Base-by-base conservation (phyloP, 2,888 invertebrate species). In the Holacanthella duospinosa region DNA sequence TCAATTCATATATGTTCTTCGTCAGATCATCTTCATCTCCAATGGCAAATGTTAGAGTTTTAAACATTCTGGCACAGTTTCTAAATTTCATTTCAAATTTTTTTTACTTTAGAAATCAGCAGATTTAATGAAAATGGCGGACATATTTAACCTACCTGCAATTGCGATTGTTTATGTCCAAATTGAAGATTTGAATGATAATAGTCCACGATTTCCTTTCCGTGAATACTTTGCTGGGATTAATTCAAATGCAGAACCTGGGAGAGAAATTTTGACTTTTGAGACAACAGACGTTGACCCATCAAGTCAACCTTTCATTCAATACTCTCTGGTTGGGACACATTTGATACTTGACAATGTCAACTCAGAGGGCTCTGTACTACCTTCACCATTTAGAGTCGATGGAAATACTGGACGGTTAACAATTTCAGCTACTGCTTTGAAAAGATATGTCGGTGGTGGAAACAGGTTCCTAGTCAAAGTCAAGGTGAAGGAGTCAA, bases 301-400 rank as follows among this genome's bases (percentile, higher is more conserved):
- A 36, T 69, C 70, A 1, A 66, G 65, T 21, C 60, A 68, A 25
- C 64, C 64, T 29, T 64, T 64, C 2, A 69, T 71, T 29, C 66
- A 68, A 55, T 71, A 70, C 55, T 67, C 68, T 21, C 65, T 71
- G 6, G 60, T 69, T 3, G 68, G 68, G 25, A 66, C 71, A 1
- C 70, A 68, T 62, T 60, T 71, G 36, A 68, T 71, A 48, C 62
- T 72, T 16, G 70, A 72, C 53, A 70, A 71, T 56, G 69, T 71
- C 61, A 65, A 69, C 57, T 73, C 74, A 2, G 74, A 74, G 19
- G 92, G 92, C 0, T 90, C 90, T 0, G 88, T 93, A 25, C 87
- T 92, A 25, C 91, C 92, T 0, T 89, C 90, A 48, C 93, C 93
- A 0, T 93, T 93, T 74, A 86, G 86, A 67, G 85, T 89, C 3